Base-by-base conservation (phyloP, 30 jellyfish, hydroid and myxozoan genomes). In the Aurelia sp. region DNA sequence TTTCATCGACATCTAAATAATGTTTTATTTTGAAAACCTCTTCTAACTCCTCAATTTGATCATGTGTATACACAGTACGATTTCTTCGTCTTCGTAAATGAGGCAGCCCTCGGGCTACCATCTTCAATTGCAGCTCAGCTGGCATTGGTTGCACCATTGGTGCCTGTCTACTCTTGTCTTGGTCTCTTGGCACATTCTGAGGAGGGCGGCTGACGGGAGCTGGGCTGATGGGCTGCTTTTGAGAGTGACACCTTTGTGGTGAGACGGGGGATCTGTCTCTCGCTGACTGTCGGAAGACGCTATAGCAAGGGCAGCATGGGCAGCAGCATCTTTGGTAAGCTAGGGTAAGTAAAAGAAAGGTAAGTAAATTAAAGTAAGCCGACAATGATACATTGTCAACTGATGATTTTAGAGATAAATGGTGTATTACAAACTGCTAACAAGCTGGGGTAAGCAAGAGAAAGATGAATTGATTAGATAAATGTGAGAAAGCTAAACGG, bases 41-140 rank as follows among this genome's bases (percentile, higher is more conserved):
- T 72, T 87, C 91, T 35, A 87, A 75, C 73, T 80, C 91, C 52
- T 74, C 91, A 19, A 79, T 87, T 47, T 87, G 96, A 52, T 87
- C 96, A 59, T 87, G 91, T 17, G 96, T 87, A 65, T 78, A 87
- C 19, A 87, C 96, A 1, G 96, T 87, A n/a, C 96, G 87, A 44
- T 87, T 87, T 57, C 96, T 21, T 78, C 91, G 78, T 44, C 96
- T 50, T 31, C 95, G 66, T 66, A 84, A 67, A 35, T 84, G 93
- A 22, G 93, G 93, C 21, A 84, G 11, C 6, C 84, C 84, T 6
- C 93, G 68, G 8, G 93, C 75, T 12, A 73, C 93, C 93, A 84
- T 58, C 62, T 84, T 84, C 37, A 76, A 47, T 40, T 84, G 93
- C 50, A 84, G 53, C 21, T 84, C 93, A 4, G 87, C 87, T 3